A percentile compares a stretch with the other conserved stretches of the same genome.
Evolutionary conservation across 2,797 vertebrate species (phyloP).

Genomic region (Ataeniobius toweri): DNA sequence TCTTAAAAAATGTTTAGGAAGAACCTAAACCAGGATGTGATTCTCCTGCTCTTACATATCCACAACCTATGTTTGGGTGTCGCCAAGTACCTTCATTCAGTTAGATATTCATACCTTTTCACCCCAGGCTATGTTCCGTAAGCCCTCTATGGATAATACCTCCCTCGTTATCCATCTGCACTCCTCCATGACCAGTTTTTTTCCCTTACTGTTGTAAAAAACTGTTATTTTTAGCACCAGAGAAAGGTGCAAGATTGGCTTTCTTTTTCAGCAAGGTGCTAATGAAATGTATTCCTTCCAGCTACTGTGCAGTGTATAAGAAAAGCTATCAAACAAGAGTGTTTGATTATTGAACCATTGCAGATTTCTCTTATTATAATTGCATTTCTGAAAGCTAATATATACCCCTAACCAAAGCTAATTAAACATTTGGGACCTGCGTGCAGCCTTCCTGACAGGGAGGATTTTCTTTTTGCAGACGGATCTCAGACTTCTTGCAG

Average conservation of each 20-base stretch:
- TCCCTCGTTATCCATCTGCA: not conserved
- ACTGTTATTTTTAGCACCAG: not conserved
- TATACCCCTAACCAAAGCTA: constrained; percentile 19
- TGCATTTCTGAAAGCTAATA: constrained; percentile 12
- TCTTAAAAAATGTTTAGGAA: not conserved
- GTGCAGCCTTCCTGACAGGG: constrained; percentile 22
- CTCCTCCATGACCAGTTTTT: not conserved
- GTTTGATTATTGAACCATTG: constrained; percentile 1
- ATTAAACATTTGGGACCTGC: constrained; percentile 50
- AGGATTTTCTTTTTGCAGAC: constrained; percentile 42
- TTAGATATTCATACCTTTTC: not conserved
- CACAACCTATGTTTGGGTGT: not conserved
- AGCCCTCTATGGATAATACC: not conserved
- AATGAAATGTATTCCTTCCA: constrained; percentile 2
- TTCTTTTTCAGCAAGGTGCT: constrained; percentile 9
- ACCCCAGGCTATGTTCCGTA: not conserved
- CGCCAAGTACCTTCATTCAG: not conserved
- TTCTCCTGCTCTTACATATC: not conserved
- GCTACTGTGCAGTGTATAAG: not conserved
- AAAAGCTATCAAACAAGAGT: constrained; percentile 13
- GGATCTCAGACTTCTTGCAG: constrained; percentile 37
- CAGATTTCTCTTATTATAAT: constrained; percentile 11
- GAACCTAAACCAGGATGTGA: not conserved
- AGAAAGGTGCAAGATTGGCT: not conserved
- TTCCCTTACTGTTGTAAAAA: not conserved